A percentile compares a stretch with the other conserved stretches of the same genome.
Conservation (phyloP, 2,113 vertebrate genomes). For the Petromus typicus region DNA sequence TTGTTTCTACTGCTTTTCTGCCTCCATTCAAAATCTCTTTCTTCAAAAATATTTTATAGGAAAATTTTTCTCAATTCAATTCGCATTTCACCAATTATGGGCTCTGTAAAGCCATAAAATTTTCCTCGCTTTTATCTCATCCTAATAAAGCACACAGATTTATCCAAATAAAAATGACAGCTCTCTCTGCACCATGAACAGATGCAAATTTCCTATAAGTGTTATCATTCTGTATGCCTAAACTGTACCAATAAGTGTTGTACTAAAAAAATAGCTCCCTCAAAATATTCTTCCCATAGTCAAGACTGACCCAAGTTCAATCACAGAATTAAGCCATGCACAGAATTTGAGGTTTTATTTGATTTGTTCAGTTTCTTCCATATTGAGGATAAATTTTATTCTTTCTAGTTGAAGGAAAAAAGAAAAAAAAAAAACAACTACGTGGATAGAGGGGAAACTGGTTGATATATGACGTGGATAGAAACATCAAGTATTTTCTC, state of each 20-base stretch:
- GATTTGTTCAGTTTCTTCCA: not conserved
- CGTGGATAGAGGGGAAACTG: not conserved
- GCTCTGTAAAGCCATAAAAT: not conserved
- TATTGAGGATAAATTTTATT: not conserved
- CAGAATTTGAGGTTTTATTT: not conserved
- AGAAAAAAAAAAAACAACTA: not conserved
- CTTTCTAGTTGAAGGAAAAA: not conserved
- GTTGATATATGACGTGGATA: not conserved
- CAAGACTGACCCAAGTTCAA: not conserved
- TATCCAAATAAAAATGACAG: constrained; percentile 44
- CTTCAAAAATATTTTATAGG: constrained; percentile 28
- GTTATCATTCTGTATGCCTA: too few relatives aligned
- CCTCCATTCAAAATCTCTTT: not conserved
- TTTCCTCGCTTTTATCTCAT: constrained; percentile 29
- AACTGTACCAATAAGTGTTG: too few relatives aligned
- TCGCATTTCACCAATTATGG: not conserved
- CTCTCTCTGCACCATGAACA: not conserved
- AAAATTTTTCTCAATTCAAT: not conserved
- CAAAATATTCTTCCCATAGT: constrained; percentile 1
- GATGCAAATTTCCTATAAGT: too few relatives aligned
- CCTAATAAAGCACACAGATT: constrained; percentile 40
- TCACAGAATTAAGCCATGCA: not conserved
- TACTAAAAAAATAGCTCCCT: not conserved
- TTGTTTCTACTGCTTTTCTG: not conserved
- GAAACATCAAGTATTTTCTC: not conserved